Base-by-base conservation (phyloP, 2,797 vertebrate genomes). In the Chelmon rostratus region DNA sequence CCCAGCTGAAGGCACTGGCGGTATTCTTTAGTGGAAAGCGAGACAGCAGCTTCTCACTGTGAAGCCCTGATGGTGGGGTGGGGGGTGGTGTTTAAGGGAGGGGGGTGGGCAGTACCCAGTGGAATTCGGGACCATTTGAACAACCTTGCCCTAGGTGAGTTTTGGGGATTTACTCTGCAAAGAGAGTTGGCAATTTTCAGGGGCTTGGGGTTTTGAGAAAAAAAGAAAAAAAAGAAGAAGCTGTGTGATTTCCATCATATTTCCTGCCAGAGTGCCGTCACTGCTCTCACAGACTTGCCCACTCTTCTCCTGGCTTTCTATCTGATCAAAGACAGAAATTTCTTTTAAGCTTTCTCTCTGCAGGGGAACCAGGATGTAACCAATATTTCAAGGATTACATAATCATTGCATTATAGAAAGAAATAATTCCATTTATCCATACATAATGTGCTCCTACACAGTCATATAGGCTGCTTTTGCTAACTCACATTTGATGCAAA, bases 111-210 rank as follows among this genome's bases (percentile, higher is more conserved):
- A 72, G 75, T 62, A 79, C 85, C 84, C 52, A 5, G 65, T 78
- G 79, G 88, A 86, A 79, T 87, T 72, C 58, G 64, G 88, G 73
- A 69, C 87, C 86, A 90, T 89, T 89, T 89, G 81, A 92, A 89
- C 87, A 91, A 90, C 88, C 91, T 90, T 88, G 91, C 90, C 90
- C 87, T 85, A 52, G 89, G 89, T 93, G 87, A 86, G 89, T 92
- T 93, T 83, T 42, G 76, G 83, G 87, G 90, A 90, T 93, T 94
- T 92, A 86, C 86, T 92, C 80, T 81, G 91, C 87, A 93, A 90
- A 89, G 87, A 89, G 83, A 90, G 83, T 82, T 87, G 82, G 83
- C 80, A 90, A 90, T 90, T 93, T 93, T 75, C 81, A 86, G 87
- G 73, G 76, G 83, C 68, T 87, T 63, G 58, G 68, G 76, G 74